Percentiles rank a stretch among this genome's conserved stretches.
Evolutionary conservation across 1,140 invertebrate species (phyloP).

Genomic region (Drosophila trapezifrons): DNA sequence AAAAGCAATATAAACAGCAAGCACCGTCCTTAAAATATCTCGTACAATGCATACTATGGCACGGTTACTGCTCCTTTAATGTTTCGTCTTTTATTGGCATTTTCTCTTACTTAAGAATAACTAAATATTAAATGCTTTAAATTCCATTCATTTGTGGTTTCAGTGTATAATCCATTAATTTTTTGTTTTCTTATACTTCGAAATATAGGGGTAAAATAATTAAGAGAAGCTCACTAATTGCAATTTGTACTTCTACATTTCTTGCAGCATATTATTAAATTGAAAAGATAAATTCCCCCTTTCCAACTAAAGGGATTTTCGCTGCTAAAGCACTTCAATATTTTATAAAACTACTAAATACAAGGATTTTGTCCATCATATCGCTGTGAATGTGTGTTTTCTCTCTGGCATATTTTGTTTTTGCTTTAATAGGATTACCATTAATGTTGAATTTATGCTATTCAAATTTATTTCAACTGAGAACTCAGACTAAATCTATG

Average conservation of each 20-base stretch:
- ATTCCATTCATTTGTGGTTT: no score
- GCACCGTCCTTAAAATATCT: no score
- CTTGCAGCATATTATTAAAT: neutral
- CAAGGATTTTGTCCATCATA: neutral
- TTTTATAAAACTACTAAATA: neutral
- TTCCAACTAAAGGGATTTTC: neutral
- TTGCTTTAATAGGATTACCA: slow-evolving; percentile 7
- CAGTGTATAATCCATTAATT: no score
- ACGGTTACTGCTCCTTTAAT: no score
- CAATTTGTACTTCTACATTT: no score
- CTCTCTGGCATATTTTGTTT: neutral
- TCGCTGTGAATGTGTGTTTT: neutral
- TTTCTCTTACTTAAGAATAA: no score
- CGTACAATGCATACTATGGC: neutral
- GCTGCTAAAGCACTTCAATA: neutral
- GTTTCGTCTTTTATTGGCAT: no score
- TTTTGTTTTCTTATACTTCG: no score
- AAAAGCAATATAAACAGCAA: no score
- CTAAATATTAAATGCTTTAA: no score
- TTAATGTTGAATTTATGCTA: slow-evolving; percentile 1
- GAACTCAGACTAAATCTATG: slow-evolving; percentile 10
- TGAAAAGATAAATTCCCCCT: neutral
- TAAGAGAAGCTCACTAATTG: no score
- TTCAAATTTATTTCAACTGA: neutral
- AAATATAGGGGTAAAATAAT: no score